Percentiles rank a stretch among this genome's conserved stretches.
These are phyloP conservation scores for Chydorus sphaericus DNA, from an alignment of 2,888 invertebrate species.

Conservation along the genomic window DNA sequence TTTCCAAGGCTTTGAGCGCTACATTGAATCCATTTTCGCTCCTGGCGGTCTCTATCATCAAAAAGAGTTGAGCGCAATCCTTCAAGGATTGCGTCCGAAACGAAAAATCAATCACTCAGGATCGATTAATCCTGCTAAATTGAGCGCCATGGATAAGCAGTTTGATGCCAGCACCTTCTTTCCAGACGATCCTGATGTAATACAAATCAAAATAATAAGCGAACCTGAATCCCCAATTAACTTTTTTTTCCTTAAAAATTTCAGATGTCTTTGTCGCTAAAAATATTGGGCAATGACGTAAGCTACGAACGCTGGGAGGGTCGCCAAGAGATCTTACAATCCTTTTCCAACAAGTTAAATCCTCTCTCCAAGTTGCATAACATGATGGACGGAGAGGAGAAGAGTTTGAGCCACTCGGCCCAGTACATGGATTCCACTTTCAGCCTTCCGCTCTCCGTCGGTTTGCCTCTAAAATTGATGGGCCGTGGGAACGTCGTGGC, in stretches of 20 bases:
- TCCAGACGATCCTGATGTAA: background rate
- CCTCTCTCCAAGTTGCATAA: conserved; percentile 53
- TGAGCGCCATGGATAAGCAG: conserved; percentile 36
- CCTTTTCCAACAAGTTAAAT: conserved; percentile 46
- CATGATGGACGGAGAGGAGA: conserved; percentile 59
- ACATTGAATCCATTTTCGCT: conserved; percentile 69
- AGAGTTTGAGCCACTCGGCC: conserved; percentile 46
- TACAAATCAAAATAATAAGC: background rate
- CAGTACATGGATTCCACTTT: conserved; percentile 80
- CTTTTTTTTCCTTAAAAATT: conserved; percentile 20
- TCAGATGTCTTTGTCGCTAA: conserved; percentile 44
- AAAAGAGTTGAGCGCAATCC: conserved; percentile 37
- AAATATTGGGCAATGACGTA: conserved; percentile 81
- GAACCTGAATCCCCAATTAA: background rate
- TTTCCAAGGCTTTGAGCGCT: conserved; percentile 72
- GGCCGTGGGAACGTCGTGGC: conserved; percentile 74
- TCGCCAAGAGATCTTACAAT: conserved; percentile 47
- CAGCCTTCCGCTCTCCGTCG: conserved; percentile 66
- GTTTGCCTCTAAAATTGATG: conserved; percentile 69
- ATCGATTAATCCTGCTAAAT: conserved; percentile 28
- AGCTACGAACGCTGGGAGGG: conserved; percentile 57
- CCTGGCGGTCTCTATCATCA: conserved; percentile 56
- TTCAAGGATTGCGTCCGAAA: conserved; percentile 3
- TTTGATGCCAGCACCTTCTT: conserved; percentile 29
- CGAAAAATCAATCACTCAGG: conserved; percentile 24